These are phyloP conservation scores for Drosophila punjabiensis DNA, from an alignment of 1,140 invertebrate genomes.

Conservation along the genomic window DNA sequence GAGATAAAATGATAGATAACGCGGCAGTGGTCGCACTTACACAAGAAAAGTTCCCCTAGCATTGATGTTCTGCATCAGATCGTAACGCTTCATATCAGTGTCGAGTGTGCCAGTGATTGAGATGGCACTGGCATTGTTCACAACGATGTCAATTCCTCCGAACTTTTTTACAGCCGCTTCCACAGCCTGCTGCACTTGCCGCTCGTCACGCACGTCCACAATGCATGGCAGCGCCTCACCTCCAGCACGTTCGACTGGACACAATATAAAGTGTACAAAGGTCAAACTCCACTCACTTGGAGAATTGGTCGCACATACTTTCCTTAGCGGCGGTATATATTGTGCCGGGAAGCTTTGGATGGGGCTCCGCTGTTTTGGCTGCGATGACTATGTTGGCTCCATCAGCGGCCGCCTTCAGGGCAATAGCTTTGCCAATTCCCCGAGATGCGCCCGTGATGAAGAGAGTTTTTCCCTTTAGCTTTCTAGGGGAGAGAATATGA, in stretches of 20 bases:
- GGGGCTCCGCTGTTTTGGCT: conserved; percentile 96
- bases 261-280: conserved; percentile 21
- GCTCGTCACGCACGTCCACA: conserved; percentile 96
- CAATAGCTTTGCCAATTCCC: conserved; percentile 99
- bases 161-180: conserved; percentile 95
- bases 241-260: conserved; percentile 94
- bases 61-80: conserved; percentile 98
- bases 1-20: not conserved
- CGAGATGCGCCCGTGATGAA: conserved; percentile 98
- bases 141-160: conserved; percentile 97
- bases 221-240: conserved; percentile 96
- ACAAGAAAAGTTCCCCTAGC: conserved; percentile 96
- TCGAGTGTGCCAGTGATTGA: conserved; percentile 93
- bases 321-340: conserved; percentile 99
- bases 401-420: conserved; percentile 96
- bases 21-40: conserved; percentile 87
- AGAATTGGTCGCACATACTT: conserved; percentile 87
- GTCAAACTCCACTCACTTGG: conserved; percentile 28
- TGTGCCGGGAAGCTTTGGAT: conserved; percentile 98
- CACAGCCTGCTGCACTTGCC: conserved; percentile 93
- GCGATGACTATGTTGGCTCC: conserved; percentile 97
- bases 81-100: conserved; percentile 98
- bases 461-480: conserved; percentile 95
- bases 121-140: conserved; percentile 99
- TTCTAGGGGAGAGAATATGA: conserved; percentile 85